phyloP scores from a whole-genome alignment of 2,797 vertebrate genomes.

The Myotis planiceps region DNA sequence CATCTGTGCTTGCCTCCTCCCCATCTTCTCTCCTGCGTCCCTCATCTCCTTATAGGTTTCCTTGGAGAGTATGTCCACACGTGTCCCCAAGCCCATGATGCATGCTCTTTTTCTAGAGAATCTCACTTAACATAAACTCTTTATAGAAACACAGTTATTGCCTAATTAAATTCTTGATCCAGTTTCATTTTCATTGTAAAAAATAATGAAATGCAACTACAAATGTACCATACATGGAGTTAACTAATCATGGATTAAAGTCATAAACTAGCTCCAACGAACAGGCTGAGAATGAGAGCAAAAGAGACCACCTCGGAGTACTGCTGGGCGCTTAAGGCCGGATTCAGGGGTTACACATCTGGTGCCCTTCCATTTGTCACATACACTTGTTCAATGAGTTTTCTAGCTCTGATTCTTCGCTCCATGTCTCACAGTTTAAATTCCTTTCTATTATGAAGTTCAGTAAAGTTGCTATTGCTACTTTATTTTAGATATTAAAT shows the following conservation, averaged over 20 bases:
- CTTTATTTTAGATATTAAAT: slow-evolving; percentile 73
- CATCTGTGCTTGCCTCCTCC: neutral
- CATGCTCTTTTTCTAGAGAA: neutral
- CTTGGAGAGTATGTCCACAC: neutral
- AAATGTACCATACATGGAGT: neutral
- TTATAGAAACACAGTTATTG: neutral
- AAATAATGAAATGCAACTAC: neutral
- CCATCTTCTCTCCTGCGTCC: neutral
- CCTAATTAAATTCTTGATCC: neutral
- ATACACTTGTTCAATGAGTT: neutral
- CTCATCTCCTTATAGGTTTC: neutral
- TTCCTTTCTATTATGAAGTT: slow-evolving; percentile 21
- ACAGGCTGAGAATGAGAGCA: neutral
- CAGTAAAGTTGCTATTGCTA: slow-evolving; percentile 69
- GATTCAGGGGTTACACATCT: neutral
- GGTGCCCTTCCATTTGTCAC: neutral
- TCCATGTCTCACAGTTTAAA: neutral
- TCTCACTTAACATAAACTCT: neutral
- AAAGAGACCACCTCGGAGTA: neutral
- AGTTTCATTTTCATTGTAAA: neutral
- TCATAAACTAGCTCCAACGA: neutral
- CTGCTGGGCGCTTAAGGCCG: neutral
- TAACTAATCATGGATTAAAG: neutral
- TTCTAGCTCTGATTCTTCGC: neutral
- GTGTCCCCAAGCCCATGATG: neutral